Evolutionary conservation across 2,888 invertebrate species (phyloP), one percentile per base, ranked within the genome.

Genomic region (Panzeria rudis): DNA sequence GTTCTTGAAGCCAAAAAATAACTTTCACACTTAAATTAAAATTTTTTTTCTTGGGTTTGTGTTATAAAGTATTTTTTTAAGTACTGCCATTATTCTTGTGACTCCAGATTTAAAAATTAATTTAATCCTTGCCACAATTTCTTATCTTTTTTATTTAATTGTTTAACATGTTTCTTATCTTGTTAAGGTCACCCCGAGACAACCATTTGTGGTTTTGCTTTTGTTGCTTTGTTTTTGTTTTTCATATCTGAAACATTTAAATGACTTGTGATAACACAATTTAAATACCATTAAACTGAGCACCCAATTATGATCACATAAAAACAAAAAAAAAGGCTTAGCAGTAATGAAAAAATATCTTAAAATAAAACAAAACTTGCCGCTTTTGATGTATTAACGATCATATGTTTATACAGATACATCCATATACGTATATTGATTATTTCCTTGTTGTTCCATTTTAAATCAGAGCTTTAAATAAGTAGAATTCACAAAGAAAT

Each of bases 261-360:
- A 91, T 91, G 88, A 89, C 89, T 89, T 88, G 89, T 90, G 91
- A 91, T 91, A 91, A 91, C 90, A 89, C 90, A 91, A 90, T 91
- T 91, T 91, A 90, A 91, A 91, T 90, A 88, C 89, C 90, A 91
- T 91, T 91, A 91, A 91, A 89, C 89, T 91, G 91, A 91, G 90
- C 90, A 91, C 91, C 88, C 91, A 91, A 91, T 91, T 91, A 91
- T 90, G 89, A 79, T 64, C 75, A 78, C 59, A 54, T 80, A 62
- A 75, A 69, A 66, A 17, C 6, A 73, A 25, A 73, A 47, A 47
- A 83, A 32, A 47, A 17, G 32, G 61, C 35, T 47, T 50, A 38
- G 32, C 54, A 17, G 35, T 52, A 64, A 38, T 13, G 25, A 56
- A 62, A 62, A 47, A 38, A 52, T 6, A 11, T 25, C 35, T 35